Evolutionary conservation across 2,113 vertebrate genomes (phyloP), one percentile per base, ranked within the genome.

Genomic region (Scomber japonicus): DNA sequence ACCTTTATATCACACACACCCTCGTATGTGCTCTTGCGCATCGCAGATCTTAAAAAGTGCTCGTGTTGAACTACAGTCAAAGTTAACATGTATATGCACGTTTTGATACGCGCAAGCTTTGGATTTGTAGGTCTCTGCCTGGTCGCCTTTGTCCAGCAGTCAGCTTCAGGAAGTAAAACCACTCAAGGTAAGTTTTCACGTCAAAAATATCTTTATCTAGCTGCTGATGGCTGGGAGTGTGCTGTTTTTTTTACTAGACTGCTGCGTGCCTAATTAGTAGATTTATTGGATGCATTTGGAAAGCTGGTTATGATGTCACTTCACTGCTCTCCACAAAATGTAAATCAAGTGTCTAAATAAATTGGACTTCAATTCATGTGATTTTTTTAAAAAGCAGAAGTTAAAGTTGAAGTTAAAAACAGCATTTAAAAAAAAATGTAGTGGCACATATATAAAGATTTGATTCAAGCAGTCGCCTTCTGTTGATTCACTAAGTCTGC

Each of bases 131-230:
- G 94, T 93, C 93, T 97, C 88, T 96, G 95, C 91, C 86, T 97
- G 94, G 92, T 97, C 87, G 92, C 91, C 94, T 95, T 97, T 95
- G 96, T 98, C 93, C 96, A 96, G 89, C 94, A 95, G 93, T 92
- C 95, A 87, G 95, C 95, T 81, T 95, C 95, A 91, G 96, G 95
- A 89, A 95, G 95, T 95, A 97, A 95, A 96, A 91, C 92, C 87
- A 85, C 93, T 86, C 97, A 96, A 96, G 97, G 97, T 98, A 97
- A 97, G 96, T 93, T 92, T 90, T 88, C 82, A 70, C 74, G 61
- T 75, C 60, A 45, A 79, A 60, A 80, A 75, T 51, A 17, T 69
- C 11, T 35, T 50, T n/a, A 46, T 48, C 57, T 68, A 30, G 6
- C 17, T 5, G 11, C n/a, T 45, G 17, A 49, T 60, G 48, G 46